Evolutionary conservation across 2,113 vertebrate species (phyloP), one percentile per base, ranked within the genome.

Genomic region (Myrmecobius fasciatus): DNA sequence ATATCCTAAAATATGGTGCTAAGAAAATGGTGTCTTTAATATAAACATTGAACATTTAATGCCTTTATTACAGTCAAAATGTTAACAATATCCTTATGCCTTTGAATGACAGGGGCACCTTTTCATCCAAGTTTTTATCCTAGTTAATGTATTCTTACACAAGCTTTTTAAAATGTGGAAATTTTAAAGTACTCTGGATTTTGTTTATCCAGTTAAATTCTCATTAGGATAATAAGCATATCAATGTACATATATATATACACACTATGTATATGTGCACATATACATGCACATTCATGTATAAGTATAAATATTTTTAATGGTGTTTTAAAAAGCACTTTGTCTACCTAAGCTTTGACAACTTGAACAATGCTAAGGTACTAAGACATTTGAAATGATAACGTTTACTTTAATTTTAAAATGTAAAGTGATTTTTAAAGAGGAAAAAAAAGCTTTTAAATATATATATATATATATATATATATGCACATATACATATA

Each of bases 1-100:
- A 98, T 98, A 98, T 98, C 98, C 98, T 99, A 98, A 98, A 98
- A 98, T 98, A 98, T 98, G 99, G 99, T 99, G 99, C 99, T 99
- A 98, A 98, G 97, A 98, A 98, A 98, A 98, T 90, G 98, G 98
- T 98, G 98, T 99, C 98, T 98, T 98, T 98, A 98, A 97, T 95
- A 98, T 22, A 43, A n/a, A 83, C 1, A 97, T 96, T 95, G 25
- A 97, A 98, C 98, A 98, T 98, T 98, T 91, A 98, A 99, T 99
- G 99, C 99, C 98, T 99, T 99, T 98, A 98, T 98, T 98, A 98
- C 96, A 97, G 91, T 96, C 92, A 88, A 96, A 97, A 98, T 97
- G 92, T 97, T 98, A 93, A 95, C 96, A 60, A 94, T 97, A 97
- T 98, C 97, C 96, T 98, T 95, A 48, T 93, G 96, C 97, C 98